These are phyloP conservation scores for Acanthopagrus latus DNA, from an alignment of 2,797 vertebrate genomes.

Conservation along the genomic window DNA sequence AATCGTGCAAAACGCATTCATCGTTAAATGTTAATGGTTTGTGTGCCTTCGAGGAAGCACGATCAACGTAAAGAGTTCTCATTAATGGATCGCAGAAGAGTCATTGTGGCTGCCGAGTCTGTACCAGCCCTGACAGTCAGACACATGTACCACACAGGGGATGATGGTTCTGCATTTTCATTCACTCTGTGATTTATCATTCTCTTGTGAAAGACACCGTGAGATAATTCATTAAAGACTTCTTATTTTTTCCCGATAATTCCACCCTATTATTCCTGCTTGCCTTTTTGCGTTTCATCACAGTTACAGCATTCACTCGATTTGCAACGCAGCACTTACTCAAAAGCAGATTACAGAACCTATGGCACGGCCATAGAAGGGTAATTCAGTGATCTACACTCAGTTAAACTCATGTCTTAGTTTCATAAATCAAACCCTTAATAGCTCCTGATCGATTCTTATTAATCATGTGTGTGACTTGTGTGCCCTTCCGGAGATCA, in stretches of 20 bases:
- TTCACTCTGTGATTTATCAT: slow-evolving; percentile 52
- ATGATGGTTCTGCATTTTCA: slow-evolving; percentile 42
- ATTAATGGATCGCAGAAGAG: slow-evolving; percentile 35
- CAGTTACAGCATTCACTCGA: not conserved
- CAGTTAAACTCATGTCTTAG: slow-evolving; percentile 10
- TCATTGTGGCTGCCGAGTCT: not conserved
- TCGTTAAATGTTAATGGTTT: slow-evolving; percentile 1
- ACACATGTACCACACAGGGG: slow-evolving; percentile 41
- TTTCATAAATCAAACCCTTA: slow-evolving; percentile 37
- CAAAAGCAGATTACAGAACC: slow-evolving; percentile 2
- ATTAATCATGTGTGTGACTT: slow-evolving; percentile 40
- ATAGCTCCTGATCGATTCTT: slow-evolving; percentile 32
- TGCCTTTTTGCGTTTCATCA: not conserved
- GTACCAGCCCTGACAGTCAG: slow-evolving; percentile 35
- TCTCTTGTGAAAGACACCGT: slow-evolving; percentile 28
- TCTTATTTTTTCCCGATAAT: slow-evolving; percentile 22
- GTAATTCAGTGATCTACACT: slow-evolving; percentile 18
- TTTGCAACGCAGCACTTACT: not conserved
- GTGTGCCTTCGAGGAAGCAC: not conserved
- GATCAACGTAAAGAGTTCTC: slow-evolving; percentile 2
- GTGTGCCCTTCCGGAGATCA: slow-evolving; percentile 34
- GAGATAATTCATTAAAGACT: slow-evolving; percentile 39
- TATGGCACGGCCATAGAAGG: not conserved
- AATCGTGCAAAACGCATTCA: not conserved
- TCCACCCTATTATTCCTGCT: slow-evolving; percentile 10